Evolutionary conservation across 2,888 invertebrate genomes (phyloP), one percentile per base, ranked within the genome.

Genomic region (Helleia helle): DNA sequence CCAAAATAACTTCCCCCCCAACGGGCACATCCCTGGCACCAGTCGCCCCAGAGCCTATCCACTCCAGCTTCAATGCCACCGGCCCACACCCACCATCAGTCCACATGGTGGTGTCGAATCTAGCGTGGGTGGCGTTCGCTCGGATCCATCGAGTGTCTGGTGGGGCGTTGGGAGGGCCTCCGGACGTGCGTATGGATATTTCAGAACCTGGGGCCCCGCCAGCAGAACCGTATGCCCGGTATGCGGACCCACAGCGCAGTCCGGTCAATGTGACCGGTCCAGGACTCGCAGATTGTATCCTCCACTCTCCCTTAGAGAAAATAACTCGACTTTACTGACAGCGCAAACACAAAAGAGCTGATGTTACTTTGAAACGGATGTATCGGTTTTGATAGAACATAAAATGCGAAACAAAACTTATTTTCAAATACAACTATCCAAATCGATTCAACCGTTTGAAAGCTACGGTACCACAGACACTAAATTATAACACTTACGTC

Each of bases 41-140:
- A 8, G 76, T 68, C 51, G 65, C 87, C 38, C 64, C 87, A 50
- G 64, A 88, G 56, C 81, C 90, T 3, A 77, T 75, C 84, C 84
- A 90, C 64, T 93, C 92, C 12, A 95, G 87, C 38, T 93, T 91
- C 66, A 93, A 91, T 48, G 93, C 91, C 38, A 89, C 88, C 45
- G 96, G 92, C 0, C 92, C 90, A 71, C 96, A 96, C 7, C 94
- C 94, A 1, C 93, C 93, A 61, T 92, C 92, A 44, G 90, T 90
- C 96, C 96, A 96, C 26, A 90, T 87, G 47, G 89, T 88, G 36
- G 96, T 88, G 62, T 93, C 92, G 41, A 96, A 87, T 51, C 91
- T 89, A 7, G 94, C 90, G 47, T 92, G 92, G 0, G 94, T 93
- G 4, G 93, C 88, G 67, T 96, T 96, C 1, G 92, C 88, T 46